These are phyloP conservation scores for Catalaphyllia jardinei DNA, from an alignment of 64 coral and sea anemone species.

Conservation along the genomic window DNA sequence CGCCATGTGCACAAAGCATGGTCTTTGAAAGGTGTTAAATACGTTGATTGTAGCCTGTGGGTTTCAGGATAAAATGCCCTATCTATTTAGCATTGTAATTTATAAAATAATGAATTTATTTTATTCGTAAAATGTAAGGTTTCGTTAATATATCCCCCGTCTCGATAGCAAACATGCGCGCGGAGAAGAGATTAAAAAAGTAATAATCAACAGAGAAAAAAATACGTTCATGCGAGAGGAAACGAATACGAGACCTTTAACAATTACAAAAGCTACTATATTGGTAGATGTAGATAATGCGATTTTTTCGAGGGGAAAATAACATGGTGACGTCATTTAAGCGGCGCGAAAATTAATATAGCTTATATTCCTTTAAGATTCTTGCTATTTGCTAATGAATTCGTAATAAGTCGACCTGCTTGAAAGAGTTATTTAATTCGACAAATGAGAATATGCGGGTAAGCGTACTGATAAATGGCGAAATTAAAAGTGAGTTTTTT, in stretches of 20 bases:
- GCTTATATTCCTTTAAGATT: background rate
- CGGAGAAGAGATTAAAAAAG: background rate
- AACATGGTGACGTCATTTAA: constrained; percentile 17
- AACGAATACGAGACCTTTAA: background rate
- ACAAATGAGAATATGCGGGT: constrained; percentile 36
- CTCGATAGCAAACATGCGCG: background rate
- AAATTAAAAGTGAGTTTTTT: background rate
- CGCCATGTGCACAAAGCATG: constrained; percentile 1
- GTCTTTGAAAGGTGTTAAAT: constrained; percentile 18
- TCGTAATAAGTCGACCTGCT: constrained; percentile 40
- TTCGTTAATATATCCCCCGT: background rate
- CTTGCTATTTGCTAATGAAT: constrained; percentile 42
- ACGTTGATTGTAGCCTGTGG: constrained; percentile 24
- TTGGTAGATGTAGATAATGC: constrained; percentile 9
- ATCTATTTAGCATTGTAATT: constrained; percentile 27
- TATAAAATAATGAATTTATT: constrained; percentile 56
- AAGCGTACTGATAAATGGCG: background rate
- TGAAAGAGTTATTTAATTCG: constrained; percentile 36
- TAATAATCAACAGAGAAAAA: background rate
- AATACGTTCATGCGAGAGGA: background rate
- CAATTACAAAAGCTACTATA: background rate
- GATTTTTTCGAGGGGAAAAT: constrained; percentile 3
- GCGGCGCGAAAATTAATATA: constrained; percentile 7
- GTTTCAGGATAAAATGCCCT: constrained; percentile 5
- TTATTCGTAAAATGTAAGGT: background rate